Conservation (phyloP, 2,113 vertebrate species). For the Pristiophorus japonicus region DNA sequence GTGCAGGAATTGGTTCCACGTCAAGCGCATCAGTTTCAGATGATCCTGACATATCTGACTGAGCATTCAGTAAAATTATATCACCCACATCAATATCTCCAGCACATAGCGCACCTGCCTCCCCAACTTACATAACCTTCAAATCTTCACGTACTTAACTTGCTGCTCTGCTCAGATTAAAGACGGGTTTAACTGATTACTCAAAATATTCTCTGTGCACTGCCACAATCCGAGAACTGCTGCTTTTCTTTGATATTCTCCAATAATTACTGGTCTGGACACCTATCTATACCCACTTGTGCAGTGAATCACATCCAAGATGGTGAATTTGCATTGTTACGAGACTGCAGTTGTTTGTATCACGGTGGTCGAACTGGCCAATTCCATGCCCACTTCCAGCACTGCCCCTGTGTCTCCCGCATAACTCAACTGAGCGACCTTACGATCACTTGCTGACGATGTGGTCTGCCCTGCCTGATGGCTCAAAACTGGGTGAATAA, state of each 20-base stretch:
- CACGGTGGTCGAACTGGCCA: background rate
- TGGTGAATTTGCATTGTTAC: background rate
- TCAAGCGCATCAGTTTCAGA: background rate
- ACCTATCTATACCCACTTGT: background rate
- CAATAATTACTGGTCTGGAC: background rate
- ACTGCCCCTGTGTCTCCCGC: background rate
- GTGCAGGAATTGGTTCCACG: background rate
- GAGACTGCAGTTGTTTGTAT: background rate
- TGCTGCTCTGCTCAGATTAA: background rate
- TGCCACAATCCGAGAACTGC: too few species aligned
- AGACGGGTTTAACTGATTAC: background rate
- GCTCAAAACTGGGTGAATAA: background rate
- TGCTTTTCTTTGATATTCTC: background rate
- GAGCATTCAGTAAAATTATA: background rate
- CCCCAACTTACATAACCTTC: background rate
- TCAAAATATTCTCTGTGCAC: background rate
- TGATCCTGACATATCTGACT: background rate
- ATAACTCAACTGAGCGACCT: background rate
- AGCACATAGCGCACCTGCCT: background rate
- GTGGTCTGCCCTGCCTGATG: background rate
- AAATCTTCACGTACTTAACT: background rate
- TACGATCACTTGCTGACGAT: background rate
- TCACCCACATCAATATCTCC: background rate
- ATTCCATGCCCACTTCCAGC: background rate
- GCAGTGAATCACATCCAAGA: background rate